A percentile compares a stretch with the other conserved stretches of the same genome.
Conservation (phyloP, 2,797 vertebrate species). For the Mallotus villosus region DNA sequence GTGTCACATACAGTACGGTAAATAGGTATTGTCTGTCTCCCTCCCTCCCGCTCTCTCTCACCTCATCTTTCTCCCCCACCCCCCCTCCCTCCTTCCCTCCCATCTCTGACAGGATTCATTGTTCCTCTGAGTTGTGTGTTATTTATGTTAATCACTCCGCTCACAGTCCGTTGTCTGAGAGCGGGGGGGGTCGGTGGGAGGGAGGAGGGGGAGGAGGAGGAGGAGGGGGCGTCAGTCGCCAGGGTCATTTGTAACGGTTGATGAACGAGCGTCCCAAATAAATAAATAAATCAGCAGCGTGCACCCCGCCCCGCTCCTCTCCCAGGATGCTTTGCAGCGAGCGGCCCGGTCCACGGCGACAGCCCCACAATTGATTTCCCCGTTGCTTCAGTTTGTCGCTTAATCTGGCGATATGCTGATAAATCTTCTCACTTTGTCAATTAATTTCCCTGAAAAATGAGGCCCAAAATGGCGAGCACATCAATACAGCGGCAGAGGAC, state of each 20-base stretch:
- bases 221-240: slow-evolving; percentile 60
- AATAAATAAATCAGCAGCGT: slow-evolving; percentile 73
- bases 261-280: slow-evolving; percentile 77
- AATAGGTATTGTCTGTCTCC: background rate
- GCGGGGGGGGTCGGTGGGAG: slow-evolving; percentile 20
- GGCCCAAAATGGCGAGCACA: slow-evolving; percentile 76
- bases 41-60: background rate
- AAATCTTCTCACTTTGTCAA: slow-evolving; percentile 81
- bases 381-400: slow-evolving; percentile 81
- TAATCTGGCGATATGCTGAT: slow-evolving; percentile 81
- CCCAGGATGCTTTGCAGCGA: slow-evolving; percentile 54
- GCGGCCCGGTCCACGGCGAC: slow-evolving; percentile 56
- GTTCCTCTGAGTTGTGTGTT: slow-evolving; percentile 72
- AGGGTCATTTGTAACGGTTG: slow-evolving; percentile 75
- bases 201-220: slow-evolving; percentile 12
- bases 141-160: slow-evolving; percentile 70
- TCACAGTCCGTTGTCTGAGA: slow-evolving; percentile 60
- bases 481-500: slow-evolving; percentile 78
- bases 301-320: slow-evolving; percentile 65
- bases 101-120: slow-evolving; percentile 52
- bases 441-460: slow-evolving; percentile 82
- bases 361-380: slow-evolving; percentile 80
- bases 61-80: background rate
- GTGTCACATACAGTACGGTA: too few species aligned
- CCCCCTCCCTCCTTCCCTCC: background rate